Conservation (phyloP, 2,888 invertebrate genomes). For the Diogma glabrata region DNA sequence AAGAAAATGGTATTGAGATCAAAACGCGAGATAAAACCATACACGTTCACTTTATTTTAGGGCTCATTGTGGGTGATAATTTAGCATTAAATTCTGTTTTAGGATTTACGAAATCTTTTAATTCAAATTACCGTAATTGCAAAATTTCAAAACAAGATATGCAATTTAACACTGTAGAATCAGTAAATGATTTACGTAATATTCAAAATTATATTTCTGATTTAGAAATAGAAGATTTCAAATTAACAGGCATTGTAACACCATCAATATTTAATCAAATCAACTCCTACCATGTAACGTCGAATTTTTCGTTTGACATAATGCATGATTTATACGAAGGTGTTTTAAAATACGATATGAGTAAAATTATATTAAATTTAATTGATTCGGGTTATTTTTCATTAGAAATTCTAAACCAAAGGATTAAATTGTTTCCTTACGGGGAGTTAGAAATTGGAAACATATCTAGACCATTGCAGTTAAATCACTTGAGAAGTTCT, state of each 20-base stretch:
- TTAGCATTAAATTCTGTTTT: background rate
- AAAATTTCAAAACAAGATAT: background rate
- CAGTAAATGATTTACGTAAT: background rate
- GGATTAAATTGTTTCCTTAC: background rate
- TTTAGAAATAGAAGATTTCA: background rate
- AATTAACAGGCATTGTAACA: background rate
- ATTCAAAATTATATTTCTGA: background rate
- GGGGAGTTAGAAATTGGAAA: background rate
- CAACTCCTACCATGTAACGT: background rate
- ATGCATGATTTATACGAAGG: background rate
- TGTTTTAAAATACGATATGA: constrained; percentile 2
- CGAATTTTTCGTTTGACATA: background rate
- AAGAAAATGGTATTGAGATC: background rate
- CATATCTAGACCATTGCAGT: background rate
- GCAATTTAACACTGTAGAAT: background rate
- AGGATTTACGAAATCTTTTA: constrained; percentile 1
- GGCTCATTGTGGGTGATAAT: background rate
- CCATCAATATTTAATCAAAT: background rate
- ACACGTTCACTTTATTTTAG: background rate
- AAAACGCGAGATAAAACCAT: background rate
- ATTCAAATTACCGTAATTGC: background rate
- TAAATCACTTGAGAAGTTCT: constrained; percentile 1
- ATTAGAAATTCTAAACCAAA: background rate
- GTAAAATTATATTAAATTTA: background rate
- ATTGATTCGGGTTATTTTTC: background rate